Percentiles rank a stretch among this genome's conserved stretches.
These are phyloP conservation scores for Apteryx mantelli DNA, from an alignment of 2,113 vertebrate genomes.

Conservation along the genomic window DNA sequence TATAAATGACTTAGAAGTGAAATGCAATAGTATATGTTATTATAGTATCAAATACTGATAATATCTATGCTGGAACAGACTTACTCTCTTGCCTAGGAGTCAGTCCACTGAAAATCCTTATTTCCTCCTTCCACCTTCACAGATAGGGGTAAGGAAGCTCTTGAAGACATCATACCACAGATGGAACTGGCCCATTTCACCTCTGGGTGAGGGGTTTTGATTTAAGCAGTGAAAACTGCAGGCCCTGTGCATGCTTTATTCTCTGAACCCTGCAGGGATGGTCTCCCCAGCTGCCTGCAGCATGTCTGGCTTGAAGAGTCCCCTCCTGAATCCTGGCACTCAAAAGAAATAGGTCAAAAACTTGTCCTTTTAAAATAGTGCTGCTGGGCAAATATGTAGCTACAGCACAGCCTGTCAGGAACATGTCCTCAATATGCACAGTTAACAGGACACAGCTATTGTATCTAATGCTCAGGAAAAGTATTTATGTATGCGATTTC, in stretches of 20 bases:
- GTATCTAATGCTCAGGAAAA: neutral
- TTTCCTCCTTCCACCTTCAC: neutral
- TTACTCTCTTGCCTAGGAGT: neutral
- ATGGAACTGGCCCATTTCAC: neutral
- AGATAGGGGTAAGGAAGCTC: neutral
- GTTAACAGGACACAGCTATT: neutral
- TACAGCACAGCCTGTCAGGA: neutral
- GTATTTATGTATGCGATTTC: neutral
- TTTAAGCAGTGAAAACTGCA: neutral
- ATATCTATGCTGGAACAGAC: neutral
- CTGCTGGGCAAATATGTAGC: neutral
- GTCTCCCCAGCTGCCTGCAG: neutral
- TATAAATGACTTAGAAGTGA: neutral
- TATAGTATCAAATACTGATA: neutral
- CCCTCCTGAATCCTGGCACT: neutral
- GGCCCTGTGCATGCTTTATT: neutral
- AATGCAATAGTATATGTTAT: neutral
- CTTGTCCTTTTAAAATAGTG: neutral
- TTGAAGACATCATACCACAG: neutral
- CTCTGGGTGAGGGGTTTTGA: neutral
- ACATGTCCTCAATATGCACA: neutral
- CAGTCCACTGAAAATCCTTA: neutral
- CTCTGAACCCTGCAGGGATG: neutral
- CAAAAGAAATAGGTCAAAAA: neutral
- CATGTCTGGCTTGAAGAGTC: neutral